These are phyloP conservation scores for Clostera curtula DNA, from an alignment of 2,888 invertebrate genomes.

Conservation along the genomic window DNA sequence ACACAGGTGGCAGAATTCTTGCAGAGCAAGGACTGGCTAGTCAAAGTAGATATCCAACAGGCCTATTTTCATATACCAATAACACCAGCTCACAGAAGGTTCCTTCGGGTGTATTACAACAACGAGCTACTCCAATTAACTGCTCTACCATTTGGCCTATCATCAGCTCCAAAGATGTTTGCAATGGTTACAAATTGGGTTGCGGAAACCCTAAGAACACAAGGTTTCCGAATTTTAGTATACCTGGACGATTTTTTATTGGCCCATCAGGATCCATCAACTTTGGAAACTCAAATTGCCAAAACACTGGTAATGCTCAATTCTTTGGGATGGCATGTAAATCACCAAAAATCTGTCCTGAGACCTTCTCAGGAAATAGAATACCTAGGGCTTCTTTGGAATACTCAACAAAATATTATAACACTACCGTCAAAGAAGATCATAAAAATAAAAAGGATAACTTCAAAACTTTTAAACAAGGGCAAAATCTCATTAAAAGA, in stretches of 20 bases:
- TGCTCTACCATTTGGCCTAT: slow-evolving; percentile 6
- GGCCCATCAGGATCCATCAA: not conserved
- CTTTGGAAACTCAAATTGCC: slow-evolving; percentile 3
- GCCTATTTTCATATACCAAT: slow-evolving; percentile 7
- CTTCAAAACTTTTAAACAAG: not conserved
- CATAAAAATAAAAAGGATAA: not conserved
- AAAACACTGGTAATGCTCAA: slow-evolving; percentile 7
- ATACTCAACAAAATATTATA: not conserved
- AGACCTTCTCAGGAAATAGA: slow-evolving; percentile 7
- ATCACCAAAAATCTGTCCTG: slow-evolving; percentile 12
- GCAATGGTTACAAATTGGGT: slow-evolving; percentile 5
- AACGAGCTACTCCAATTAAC: slow-evolving; percentile 5
- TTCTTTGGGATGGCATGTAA: slow-evolving; percentile 13
- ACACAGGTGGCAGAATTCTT: slow-evolving; percentile 10
- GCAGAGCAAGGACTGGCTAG: not conserved
- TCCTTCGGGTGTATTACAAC: slow-evolving; percentile 6
- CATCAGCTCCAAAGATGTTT: slow-evolving; percentile 3
- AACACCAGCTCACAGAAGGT: slow-evolving; percentile 3
- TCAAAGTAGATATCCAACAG: slow-evolving; percentile 5
- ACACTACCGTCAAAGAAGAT: not conserved
- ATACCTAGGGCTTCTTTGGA: slow-evolving; percentile 4
- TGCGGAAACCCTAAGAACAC: slow-evolving; percentile 1
- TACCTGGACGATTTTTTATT: slow-evolving; percentile 7
- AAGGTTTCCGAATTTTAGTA: slow-evolving; percentile 1
- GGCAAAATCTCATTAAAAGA: slow-evolving; percentile 4